Base-by-base conservation (phyloP, 2,797 vertebrate genomes). In the Eulemur coronatus region DNA sequence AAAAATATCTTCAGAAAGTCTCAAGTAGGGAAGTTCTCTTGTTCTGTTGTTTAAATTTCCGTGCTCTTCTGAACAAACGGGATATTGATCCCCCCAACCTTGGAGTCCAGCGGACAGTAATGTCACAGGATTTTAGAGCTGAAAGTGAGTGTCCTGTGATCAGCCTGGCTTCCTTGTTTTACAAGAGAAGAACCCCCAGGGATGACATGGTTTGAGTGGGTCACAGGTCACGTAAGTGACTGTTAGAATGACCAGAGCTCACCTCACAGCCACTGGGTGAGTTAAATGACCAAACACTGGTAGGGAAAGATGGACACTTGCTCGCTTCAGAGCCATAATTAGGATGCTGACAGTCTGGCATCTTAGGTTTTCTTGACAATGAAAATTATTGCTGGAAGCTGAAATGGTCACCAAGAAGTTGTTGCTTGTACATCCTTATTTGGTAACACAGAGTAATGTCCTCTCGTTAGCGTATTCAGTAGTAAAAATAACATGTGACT, bases 51-150 rank as follows among this genome's bases (percentile, higher is more conserved):
- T 59, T 38, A 80, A 85, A 88, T 67, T 78, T 92, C 7, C 30
- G 28, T 70, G 18, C 76, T 97, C 20, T 50, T 96, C 65, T 72
- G 63, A 95, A 69, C 87, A 91, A 41, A 67, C 52, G 30, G 69
- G 20, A 15, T 79, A 35, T 69, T 90, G 80, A 50, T 30, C 1
- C 26, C 33, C 5, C 41, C 67, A 1, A 5, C 10, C 46, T 41
- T 57, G 28, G 50, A 87, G 57, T 26, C 24, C 18, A 57, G 52
- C 2, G 2, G 69, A 18, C 80, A 86, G 5, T 72, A 52, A 90
- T 91, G 88, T 93, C 55, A 61, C 9, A 24, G 55, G 5, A 63
- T 18, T 78, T 72, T 11, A 57, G 59, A 26, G 22, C 26, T 87
- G 67, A 65, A 92, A 46, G 59, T 75, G 20, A 86, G 22, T 26